Base-by-base conservation (phyloP, 1,140 invertebrate genomes). In the Drosophila equinoxialis region DNA sequence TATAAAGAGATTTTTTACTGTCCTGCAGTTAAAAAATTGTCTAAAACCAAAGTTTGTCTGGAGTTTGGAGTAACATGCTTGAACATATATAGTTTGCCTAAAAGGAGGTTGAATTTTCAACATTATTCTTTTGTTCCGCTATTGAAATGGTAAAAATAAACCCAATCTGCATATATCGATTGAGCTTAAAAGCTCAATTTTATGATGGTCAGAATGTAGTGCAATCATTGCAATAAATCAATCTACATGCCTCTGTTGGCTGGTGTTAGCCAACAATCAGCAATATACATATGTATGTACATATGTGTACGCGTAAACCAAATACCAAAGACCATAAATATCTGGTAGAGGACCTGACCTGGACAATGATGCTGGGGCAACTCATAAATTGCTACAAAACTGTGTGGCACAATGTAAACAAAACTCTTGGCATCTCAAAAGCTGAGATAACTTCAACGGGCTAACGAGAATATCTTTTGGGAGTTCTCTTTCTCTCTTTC, bases 391-490 rank as follows among this genome's bases (percentile, higher is more conserved):
- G 45, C 17, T 23, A 20, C 20, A 20, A 51, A 51, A 8, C 45
- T 51, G 17, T 51, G 45, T 51, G 17, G 17, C 17, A 51, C 11
- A 51, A 51, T 51, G 45, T 51, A 51, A 51, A 51, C 45, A 51
- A 51, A 51, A 20, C 17, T 51, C 45, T 23, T 23, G 45, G 17
- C 45, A 51, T 23, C 45, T 23, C 17, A 51, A 51, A 20, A 20
- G 10, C 45, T 17, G 14, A 51, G 45, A 51, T 23, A 51, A 23
- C 45, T 51, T 51, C 20, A 51, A 51, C 45, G 20, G 17, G 20
- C 45, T 51, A 51, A 51, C 45, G 45, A 51, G 45, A 51, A 23
- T 51, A 23, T 51, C 45, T 51, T 23, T 51, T 51, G 45, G 45
- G 45, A 51, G 45, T 17, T 51, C 45, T 20, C 45, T 11, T 8